Conservation (phyloP, 2,797 vertebrate species). For the Rhodeus uyekii region DNA sequence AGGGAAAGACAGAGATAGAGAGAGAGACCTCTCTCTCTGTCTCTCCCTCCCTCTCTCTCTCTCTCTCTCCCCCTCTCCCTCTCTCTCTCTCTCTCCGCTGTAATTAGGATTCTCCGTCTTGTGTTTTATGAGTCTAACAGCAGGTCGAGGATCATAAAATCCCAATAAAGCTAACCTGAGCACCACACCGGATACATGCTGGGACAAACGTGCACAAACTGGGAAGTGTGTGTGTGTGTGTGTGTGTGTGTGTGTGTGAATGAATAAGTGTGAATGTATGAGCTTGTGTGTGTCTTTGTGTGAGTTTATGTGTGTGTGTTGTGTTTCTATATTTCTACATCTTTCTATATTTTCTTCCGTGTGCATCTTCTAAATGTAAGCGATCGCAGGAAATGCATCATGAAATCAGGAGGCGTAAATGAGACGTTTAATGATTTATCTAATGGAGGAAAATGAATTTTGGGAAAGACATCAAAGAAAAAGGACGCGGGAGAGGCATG, state of each 20-base stretch:
- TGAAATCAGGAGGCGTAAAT: conserved; percentile 25
- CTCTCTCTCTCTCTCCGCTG: conserved; percentile 31
- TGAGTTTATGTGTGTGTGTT: too few relatives aligned
- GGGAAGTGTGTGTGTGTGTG: conserved; percentile 31
- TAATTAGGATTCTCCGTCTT: conserved; percentile 56
- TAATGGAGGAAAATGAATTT: conserved; percentile 52
- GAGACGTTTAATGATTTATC: conserved; percentile 35
- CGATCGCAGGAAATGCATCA: background rate
- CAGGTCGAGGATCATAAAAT: conserved; percentile 71
- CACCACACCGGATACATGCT: conserved; percentile 50
- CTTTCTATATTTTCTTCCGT: background rate
- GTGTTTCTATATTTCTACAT: too few relatives aligned
- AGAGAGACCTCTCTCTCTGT: too few relatives aligned
- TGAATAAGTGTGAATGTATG: too few relatives aligned
- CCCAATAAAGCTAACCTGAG: conserved; percentile 70
- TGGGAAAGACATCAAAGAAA: conserved; percentile 57
- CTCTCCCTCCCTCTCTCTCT: too few relatives aligned
- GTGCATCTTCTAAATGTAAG: background rate
- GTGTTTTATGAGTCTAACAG: conserved; percentile 63
- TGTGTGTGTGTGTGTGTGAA: too few relatives aligned
- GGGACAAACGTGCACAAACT: conserved; percentile 52
- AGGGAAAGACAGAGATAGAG: too few relatives aligned
- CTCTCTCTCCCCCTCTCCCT: background rate
- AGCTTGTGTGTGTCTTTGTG: too few relatives aligned
- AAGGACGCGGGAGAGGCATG: conserved; percentile 23